These are phyloP conservation scores for Leptinotarsa haldemani DNA, from an alignment of 2,888 invertebrate species.

Conservation along the genomic window DNA sequence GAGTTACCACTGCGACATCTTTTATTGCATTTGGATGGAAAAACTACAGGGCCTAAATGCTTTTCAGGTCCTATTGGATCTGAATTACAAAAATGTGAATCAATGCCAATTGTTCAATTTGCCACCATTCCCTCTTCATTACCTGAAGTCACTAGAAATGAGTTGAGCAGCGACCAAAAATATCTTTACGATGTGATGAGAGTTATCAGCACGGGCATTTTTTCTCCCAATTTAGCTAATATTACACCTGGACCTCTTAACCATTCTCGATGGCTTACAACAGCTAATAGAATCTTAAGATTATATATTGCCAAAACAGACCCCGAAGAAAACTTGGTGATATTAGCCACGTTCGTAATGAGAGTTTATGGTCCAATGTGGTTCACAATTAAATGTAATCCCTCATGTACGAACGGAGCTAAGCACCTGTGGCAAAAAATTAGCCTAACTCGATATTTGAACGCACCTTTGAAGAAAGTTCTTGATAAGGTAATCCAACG, in stretches of 20 bases:
- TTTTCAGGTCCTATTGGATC: constrained; percentile 3
- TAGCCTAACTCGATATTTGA: not conserved
- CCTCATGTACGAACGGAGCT: constrained; percentile 50
- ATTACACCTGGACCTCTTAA: constrained; percentile 34
- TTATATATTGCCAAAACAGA: constrained; percentile 41
- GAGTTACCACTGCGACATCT: constrained; percentile 18
- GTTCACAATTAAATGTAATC: constrained; percentile 50
- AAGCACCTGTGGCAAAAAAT: constrained; percentile 4
- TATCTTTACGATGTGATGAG: constrained; percentile 19
- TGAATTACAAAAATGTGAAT: not conserved
- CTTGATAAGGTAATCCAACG: constrained; percentile 10
- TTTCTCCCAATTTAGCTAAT: not conserved
- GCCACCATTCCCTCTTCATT: not conserved
- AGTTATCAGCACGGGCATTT: not conserved
- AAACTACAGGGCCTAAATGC: constrained; percentile 1
- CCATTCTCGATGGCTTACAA: constrained; percentile 45
- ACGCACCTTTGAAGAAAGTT: not conserved
- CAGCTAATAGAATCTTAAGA: constrained; percentile 43
- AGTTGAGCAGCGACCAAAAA: constrained; percentile 24
- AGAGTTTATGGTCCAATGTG: constrained; percentile 51
- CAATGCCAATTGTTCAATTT: not conserved
- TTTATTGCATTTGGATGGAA: not conserved
- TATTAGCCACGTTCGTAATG: constrained; percentile 44
- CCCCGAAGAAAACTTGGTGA: constrained; percentile 1
- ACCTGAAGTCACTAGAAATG: constrained; percentile 3